Evolutionary conservation across 2,888 invertebrate genomes (phyloP), one percentile per base, ranked within the genome.

Genomic region (Torymus auratus): DNA sequence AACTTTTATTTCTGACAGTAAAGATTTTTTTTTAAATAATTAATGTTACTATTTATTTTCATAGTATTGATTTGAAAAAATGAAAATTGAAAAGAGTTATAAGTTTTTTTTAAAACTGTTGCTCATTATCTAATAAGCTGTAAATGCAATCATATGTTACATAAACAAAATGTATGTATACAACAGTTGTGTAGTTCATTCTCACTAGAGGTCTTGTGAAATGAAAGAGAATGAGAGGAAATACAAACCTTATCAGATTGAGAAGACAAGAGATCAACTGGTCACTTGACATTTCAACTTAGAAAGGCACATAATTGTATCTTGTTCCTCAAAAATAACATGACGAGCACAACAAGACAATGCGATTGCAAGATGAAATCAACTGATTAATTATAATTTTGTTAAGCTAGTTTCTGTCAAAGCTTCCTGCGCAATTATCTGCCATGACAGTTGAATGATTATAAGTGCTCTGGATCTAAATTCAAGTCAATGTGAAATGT

Each of bases 381-480:
- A 67, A 58, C 28, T 55, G 58, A 67, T 80, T 71, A 80, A 75
- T 80, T 67, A 76, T 67, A 76, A 76, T 65, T 65, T 76, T 61
- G 56, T 60, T 65, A 58, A 53, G 17, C 7, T 13, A 58, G 11
- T 70, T 58, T 65, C 65, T 65, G 56, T 15, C 58, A 56, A 64
- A 65, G 56, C 58, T 78, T 71, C 56, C 23, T 56, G 52, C 10
- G 55, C 50, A 73, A 64, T 79, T 62, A 68, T 58, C 12, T 60
- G 12, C 7, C 52, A 69, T 52, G 56, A 60, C 74, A 58, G 74
- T 70, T 64, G 55, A 77, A 74, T 62, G 73, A 79, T 70, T 58
- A 52, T 60, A 74, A 74, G 52, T 69, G 73, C 61, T 73, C 58
- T 58, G 52, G 55, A 79, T 79, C 28, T 74, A 52, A 69, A 74